Base-by-base conservation (phyloP, 2,797 vertebrate genomes). In the Hyperoplus lanceolatus region DNA sequence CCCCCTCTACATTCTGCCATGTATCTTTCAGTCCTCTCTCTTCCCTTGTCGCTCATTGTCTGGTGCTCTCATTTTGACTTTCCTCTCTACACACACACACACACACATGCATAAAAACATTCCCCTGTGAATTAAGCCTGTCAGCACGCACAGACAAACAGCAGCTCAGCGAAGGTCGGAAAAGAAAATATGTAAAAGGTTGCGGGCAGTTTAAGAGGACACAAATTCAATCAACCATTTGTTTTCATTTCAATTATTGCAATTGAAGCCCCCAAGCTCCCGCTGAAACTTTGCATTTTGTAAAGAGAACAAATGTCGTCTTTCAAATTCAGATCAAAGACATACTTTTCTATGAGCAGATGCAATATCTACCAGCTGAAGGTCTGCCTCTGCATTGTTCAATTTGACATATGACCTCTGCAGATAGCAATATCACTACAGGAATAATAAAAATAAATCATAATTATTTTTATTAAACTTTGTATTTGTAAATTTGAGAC, bases 11-110 rank as follows among this genome's bases (percentile, higher is more conserved):
- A 62, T 29, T 76, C 64, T 86, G 70, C 9, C 54, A 38, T 79
- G 77, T 70, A 62, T 80, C 80, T 80, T 39, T 68, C 51, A 13
- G 50, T n/a, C 46, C 10, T 67, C 63, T 76, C 73, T 71, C 41
- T 8, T 41, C 56, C 60, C 45, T 66, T 3, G 48, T 36, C 65
- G 73, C 59, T 78, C 42, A 51, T 36, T 80, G 53, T 66, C 74
- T 69, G 73, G 1, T n/a, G 51, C 50, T 83, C 43, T 78, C 43
- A 10, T 50, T 76, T 43, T 57, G 65, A 4, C 51, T 70, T 61
- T 50, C 2, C 49, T 43, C 49, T 43, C 48, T 36, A 14, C 57
- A 58, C 46, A 60, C 42, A 43, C 41, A 5, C n/a, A n/a, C 18
- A 4, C 67, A 48, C 50, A 45, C 42, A 66, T 29, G 29, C 29